A percentile compares a stretch with the other conserved stretches of the same genome.
Conservation (phyloP, 1,140 invertebrate genomes). For the Ceratoteleas bidentatus region DNA sequence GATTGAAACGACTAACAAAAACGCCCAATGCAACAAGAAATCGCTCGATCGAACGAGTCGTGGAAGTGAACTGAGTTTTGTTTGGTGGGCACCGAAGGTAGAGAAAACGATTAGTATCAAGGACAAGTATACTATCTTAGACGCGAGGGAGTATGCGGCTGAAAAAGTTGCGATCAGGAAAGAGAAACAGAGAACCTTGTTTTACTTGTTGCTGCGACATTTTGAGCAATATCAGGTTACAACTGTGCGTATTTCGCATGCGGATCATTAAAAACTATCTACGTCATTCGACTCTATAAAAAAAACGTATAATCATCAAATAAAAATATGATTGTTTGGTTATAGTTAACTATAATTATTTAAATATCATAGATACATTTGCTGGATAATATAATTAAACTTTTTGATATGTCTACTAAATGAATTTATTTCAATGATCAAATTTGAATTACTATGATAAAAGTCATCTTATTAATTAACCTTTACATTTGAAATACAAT, state of each 20-base stretch:
- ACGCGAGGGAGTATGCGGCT: conserved; percentile 18
- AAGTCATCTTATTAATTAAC: no score
- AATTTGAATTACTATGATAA: no score
- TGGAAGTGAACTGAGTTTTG: conserved; percentile 29
- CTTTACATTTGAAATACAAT: no score
- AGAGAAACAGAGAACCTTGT: conserved; percentile 38
- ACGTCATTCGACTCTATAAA: not conserved
- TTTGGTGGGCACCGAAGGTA: conserved; percentile 40
- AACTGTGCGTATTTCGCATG: not conserved
- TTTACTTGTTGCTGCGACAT: conserved; percentile 16
- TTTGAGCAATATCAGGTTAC: conserved; percentile 15
- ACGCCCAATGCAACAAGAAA: conserved; percentile 6
- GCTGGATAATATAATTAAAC: no score
- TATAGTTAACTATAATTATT: no score
- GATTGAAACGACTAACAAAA: not conserved
- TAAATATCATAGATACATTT: no score
- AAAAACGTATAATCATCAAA: no score
- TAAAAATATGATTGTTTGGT: no score
- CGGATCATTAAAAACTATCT: not conserved
- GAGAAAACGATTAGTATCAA: conserved; percentile 57
- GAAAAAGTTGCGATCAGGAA: conserved; percentile 27
- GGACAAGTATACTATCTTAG: conserved; percentile 49
- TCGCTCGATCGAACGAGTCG: conserved; percentile 8
- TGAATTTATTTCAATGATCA: no score
- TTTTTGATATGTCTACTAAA: no score